Conservation (phyloP, 1,140 invertebrate species). For the Battus philenor region DNA sequence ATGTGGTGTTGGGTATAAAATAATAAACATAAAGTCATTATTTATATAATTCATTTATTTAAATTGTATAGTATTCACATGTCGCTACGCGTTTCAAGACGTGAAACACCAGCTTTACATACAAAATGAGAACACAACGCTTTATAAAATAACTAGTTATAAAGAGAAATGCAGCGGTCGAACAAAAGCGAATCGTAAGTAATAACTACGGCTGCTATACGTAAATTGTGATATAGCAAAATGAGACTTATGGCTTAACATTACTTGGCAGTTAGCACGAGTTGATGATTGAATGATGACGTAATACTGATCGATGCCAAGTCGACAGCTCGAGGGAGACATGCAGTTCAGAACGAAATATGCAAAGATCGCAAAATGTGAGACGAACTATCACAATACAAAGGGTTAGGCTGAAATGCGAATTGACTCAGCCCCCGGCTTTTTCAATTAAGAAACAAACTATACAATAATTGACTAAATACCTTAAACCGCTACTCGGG, state of each 20-base stretch:
- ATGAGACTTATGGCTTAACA: conserved; percentile 55
- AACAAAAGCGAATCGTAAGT: conserved; percentile 57
- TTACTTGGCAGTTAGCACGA: conserved; percentile 62
- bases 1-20: too few species aligned
- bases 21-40: too few species aligned
- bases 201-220: conserved; percentile 53
- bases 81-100: conserved; percentile 63
- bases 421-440: conserved; percentile 45
- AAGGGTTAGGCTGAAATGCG: conserved; percentile 29
- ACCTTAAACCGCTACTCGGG: conserved; percentile 60
- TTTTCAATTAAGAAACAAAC: conserved; percentile 46
- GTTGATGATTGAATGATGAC: conserved; percentile 20
- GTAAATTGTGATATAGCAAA: conserved; percentile 41
- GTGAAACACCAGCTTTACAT: conserved; percentile 68
- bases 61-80: conserved; percentile 75
- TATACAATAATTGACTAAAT: conserved; percentile 74
- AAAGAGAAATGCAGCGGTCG: conserved; percentile 67
- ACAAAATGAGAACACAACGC: conserved; percentile 72
- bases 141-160: conserved; percentile 66
- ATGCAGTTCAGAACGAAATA: conserved; percentile 14
- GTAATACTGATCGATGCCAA: conserved; percentile 66
- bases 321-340: conserved; percentile 30
- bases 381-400: conserved; percentile 47
- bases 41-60: conserved; percentile 76
- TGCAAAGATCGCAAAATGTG: conserved; percentile 15